A percentile compares a stretch with the other conserved stretches of the same genome.
phyloP scores from a whole-genome alignment of 2,797 vertebrate species.

The Aselliscus stoliczkanus region DNA sequence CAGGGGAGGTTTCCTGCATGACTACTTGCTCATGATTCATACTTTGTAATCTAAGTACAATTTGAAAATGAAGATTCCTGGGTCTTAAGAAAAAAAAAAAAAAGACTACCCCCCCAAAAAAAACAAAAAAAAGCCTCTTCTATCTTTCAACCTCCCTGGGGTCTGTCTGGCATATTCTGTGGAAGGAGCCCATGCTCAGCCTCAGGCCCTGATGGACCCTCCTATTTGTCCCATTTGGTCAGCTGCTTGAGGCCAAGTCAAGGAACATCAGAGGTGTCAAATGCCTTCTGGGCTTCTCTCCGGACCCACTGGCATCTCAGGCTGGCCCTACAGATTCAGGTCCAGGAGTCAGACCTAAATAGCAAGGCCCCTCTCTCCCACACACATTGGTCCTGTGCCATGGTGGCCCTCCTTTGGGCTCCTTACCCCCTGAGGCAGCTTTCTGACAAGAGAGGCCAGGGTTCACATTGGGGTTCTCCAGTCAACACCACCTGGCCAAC shows the following conservation, averaged over 20 bases:
- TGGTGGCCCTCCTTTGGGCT: not conserved
- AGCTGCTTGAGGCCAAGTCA: not conserved
- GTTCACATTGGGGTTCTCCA: not conserved
- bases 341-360: not conserved
- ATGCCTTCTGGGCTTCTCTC: not conserved
- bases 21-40: constrained; percentile 53
- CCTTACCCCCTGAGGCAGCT: not conserved
- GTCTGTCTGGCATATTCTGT: not conserved
- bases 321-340: not conserved
- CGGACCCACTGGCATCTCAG: not conserved
- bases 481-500: not conserved
- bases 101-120: not conserved
- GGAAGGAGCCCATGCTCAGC: not conserved
- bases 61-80: constrained; percentile 11
- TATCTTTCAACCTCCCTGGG: not conserved
- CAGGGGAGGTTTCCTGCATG: constrained; percentile 48
- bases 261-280: not conserved
- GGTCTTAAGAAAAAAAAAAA: constrained; percentile 27
- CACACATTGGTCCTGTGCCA: not conserved
- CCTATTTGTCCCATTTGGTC: not conserved
- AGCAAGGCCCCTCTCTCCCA: not conserved
- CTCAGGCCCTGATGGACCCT: not conserved
- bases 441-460: not conserved
- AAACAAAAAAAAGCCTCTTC: not conserved
- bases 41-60: constrained; percentile 45